phyloP scores from a whole-genome alignment of 2,888 invertebrate genomes.

The Trissoscelio sp. region DNA sequence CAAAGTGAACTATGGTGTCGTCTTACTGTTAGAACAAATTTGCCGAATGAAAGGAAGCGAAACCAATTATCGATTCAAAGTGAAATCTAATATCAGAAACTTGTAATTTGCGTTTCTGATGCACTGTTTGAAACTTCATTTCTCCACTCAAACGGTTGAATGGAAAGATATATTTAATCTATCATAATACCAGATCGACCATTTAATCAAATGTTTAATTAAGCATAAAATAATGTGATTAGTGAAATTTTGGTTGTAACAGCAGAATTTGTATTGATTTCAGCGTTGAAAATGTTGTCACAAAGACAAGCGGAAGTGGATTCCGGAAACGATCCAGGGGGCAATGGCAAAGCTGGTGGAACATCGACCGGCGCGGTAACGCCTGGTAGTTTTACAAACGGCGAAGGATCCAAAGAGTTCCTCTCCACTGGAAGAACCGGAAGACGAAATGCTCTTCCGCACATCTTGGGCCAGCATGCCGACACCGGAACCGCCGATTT shows the following conservation, averaged over 20 bases:
- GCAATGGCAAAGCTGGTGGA: constrained; percentile 68
- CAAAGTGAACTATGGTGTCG: too few species aligned
- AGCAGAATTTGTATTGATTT: constrained; percentile 49
- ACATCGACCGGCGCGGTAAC: constrained; percentile 76
- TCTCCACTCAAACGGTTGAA: too few species aligned
- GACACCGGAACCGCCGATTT: constrained; percentile 90
- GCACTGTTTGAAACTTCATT: too few species aligned
- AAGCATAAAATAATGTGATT: too few species aligned
- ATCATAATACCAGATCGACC: background rate
- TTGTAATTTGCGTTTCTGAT: background rate
- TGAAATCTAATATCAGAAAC: background rate
- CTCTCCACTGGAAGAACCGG: constrained; percentile 94
- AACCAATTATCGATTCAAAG: constrained; percentile 7
- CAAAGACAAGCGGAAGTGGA: constrained; percentile 77
- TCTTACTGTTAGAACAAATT: background rate
- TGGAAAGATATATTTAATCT: too few species aligned
- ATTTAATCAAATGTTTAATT: too few species aligned
- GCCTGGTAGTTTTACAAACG: constrained; percentile 81
- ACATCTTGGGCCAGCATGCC: constrained; percentile 90
- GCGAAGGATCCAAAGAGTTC: constrained; percentile 90
- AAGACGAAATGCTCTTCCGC: constrained; percentile 93
- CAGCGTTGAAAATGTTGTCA: constrained; percentile 80
- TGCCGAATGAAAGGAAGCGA: background rate
- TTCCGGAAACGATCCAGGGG: constrained; percentile 69
- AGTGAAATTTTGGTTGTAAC: too few species aligned